These are phyloP conservation scores for Oxycera nigricornis DNA, from an alignment of 2,888 invertebrate genomes.

Conservation along the genomic window DNA sequence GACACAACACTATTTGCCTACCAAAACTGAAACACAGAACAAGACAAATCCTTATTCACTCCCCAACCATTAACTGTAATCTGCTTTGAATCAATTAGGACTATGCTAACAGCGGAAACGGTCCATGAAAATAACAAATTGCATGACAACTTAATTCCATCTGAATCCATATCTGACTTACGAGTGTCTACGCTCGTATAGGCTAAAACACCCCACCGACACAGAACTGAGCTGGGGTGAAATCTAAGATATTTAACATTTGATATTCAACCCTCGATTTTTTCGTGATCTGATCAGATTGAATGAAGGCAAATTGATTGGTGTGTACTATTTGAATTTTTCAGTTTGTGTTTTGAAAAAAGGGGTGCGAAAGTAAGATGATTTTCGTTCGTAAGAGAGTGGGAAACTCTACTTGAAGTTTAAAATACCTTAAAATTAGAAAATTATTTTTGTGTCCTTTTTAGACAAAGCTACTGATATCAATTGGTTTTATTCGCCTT, in stretches of 20 bases:
- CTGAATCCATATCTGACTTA: slow-evolving; percentile 8
- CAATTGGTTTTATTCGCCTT: too few relatives aligned
- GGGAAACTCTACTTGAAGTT: too few relatives aligned
- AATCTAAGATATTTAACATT: slow-evolving; percentile 33
- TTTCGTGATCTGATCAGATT: neutral
- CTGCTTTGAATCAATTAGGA: slow-evolving; percentile 46
- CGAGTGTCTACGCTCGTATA: neutral
- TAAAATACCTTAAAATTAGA: too few relatives aligned
- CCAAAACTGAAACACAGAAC: slow-evolving; percentile 2
- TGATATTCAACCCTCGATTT: slow-evolving; percentile 39
- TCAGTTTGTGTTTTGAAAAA: neutral
- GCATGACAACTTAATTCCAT: slow-evolving; percentile 44
- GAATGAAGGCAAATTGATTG: slow-evolving; percentile 21
- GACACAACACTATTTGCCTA: slow-evolving; percentile 19
- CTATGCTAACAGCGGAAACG: slow-evolving; percentile 42
- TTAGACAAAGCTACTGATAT: too few relatives aligned
- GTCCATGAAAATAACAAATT: slow-evolving; percentile 44
- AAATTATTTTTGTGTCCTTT: too few relatives aligned
- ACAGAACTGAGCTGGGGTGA: slow-evolving; percentile 18
- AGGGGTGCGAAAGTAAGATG: too few relatives aligned
- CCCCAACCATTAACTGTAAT: slow-evolving; percentile 44
- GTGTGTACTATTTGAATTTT: slow-evolving; percentile 4
- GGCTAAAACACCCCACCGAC: slow-evolving; percentile 16
- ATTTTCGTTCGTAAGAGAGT: too few relatives aligned
- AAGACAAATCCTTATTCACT: slow-evolving; percentile 36